Base-by-base conservation (phyloP, 2,888 invertebrate genomes). In the Aphidoletes aphidimyza region DNA sequence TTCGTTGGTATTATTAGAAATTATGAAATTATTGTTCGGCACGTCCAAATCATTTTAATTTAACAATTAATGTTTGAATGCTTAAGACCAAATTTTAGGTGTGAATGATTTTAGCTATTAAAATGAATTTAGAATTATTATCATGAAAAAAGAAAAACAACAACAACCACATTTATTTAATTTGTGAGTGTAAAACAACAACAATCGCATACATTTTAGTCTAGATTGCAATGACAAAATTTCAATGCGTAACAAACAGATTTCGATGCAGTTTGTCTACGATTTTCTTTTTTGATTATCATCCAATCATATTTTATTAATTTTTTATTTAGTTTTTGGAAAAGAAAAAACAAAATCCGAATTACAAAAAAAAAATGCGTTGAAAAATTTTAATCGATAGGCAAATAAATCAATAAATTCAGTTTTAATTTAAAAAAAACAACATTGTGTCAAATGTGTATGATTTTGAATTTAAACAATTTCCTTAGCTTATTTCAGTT, bases 51-150 rank as follows among this genome's bases (percentile, higher is more conserved):
- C n/a, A 14, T 69, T 69, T 30, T 34, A 30, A 30, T 69, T 42
- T 42, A 42, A 26, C 69, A 69, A 22, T 30, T 69, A 30, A 30
- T 69, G 69, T 69, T 69, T 69, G 69, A 69, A 69, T 69, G 69
- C 69, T 69, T 26, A 30, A n/a, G 69, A 69, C 34, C 69, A 69
- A 69, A 69, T 69, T 69, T 54, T 22, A 69, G 14, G 69, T 30
- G 69, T 69, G 69, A 69, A 69, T 69, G 69, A n/a, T 14, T 69
- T 69, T 69, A 69, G 69, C 34, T 69, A 22, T 54, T 54, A 54
- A 26, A 54, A 8, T 42, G 6, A 17, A n/a, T 22, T 26, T 26
- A 54, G 54, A 54, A 9, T 6, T 6, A 9, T 54, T 26, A 54
- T 3, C 26, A 54, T 22, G 30, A 69, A 30, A 11, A 69, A 34